These are phyloP conservation scores for Hyphantria cunea DNA, from an alignment of 1,140 invertebrate genomes.

Conservation along the genomic window DNA sequence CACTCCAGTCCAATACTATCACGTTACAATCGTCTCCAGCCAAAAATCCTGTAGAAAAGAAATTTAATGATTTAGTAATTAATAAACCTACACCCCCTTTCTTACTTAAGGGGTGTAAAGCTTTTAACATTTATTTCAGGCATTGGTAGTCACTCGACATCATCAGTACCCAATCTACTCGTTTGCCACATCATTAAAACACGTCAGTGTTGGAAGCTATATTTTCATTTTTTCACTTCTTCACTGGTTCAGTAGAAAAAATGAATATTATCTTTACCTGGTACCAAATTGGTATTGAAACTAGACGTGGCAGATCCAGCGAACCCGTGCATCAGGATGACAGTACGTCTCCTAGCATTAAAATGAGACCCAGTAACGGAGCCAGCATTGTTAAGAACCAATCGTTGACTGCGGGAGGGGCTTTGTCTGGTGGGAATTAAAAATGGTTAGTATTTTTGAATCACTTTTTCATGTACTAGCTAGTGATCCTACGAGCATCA, in stretches of 20 bases:
- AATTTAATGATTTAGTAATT: not conserved
- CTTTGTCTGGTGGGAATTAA: conserved; percentile 13
- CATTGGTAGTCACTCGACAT: no score
- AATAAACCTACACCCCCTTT: no score
- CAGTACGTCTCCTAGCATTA: conserved; percentile 13
- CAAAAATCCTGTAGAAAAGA: conserved; percentile 32
- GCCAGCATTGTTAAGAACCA: conserved; percentile 27
- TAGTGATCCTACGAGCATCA: no score
- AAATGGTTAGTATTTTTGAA: not conserved
- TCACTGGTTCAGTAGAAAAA: no score
- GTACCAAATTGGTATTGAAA: conserved; percentile 32
- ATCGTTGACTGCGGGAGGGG: conserved; percentile 31
- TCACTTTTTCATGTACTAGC: no score
- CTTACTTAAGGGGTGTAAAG: no score
- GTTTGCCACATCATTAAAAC: no score
- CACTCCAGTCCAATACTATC: conserved; percentile 40
- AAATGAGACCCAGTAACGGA: conserved; percentile 29
- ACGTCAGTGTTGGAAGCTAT: no score
- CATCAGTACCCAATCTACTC: no score
- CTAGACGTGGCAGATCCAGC: conserved; percentile 26
- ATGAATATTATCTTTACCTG: conserved; percentile 28
- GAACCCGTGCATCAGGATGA: conserved; percentile 40
- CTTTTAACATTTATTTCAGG: no score
- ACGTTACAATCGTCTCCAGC: conserved; percentile 36
- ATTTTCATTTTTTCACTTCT: no score